phyloP scores from a whole-genome alignment of 1,140 invertebrate genomes.

The Acromyrmex charruanus region DNA sequence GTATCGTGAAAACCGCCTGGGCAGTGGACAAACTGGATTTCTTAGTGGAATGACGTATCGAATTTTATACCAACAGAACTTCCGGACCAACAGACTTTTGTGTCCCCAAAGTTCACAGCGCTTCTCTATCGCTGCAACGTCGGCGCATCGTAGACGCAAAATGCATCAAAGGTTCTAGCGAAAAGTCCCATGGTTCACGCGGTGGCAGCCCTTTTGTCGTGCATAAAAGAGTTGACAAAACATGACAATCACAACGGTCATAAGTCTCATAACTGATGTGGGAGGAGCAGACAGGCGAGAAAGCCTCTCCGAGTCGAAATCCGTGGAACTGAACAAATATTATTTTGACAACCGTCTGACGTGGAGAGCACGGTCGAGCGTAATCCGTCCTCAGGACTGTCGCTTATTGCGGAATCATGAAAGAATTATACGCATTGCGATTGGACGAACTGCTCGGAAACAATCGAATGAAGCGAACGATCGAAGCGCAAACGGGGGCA shows the following conservation, averaged over 20 bases:
- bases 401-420: constrained; percentile 70
- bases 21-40: constrained; percentile 46
- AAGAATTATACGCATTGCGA: constrained; percentile 59
- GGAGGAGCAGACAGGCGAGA: constrained; percentile 74
- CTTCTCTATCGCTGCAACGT: not conserved
- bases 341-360: constrained; percentile 77
- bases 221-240: constrained; percentile 85
- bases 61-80: constrained; percentile 79
- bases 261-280: constrained; percentile 78
- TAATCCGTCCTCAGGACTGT: constrained; percentile 40
- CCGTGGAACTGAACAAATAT: constrained; percentile 79
- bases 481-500: not conserved
- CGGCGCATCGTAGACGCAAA: constrained; percentile 3
- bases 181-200: constrained; percentile 54
- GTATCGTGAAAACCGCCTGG: constrained; percentile 46
- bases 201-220: constrained; percentile 71
- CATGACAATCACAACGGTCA: constrained; percentile 83
- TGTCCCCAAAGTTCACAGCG: constrained; percentile 63
- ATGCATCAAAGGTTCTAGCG: constrained; percentile 2
- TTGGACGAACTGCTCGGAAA: not conserved
- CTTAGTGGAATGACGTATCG: constrained; percentile 79
- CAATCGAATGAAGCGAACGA: not conserved
- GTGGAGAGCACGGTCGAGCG: constrained; percentile 49
- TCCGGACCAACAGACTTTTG: constrained; percentile 78
- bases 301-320: constrained; percentile 39